A percentile compares a stretch with the other conserved stretches of the same genome.
Conservation (phyloP, 2,113 vertebrate genomes). For the Syngnathus scovelli region DNA sequence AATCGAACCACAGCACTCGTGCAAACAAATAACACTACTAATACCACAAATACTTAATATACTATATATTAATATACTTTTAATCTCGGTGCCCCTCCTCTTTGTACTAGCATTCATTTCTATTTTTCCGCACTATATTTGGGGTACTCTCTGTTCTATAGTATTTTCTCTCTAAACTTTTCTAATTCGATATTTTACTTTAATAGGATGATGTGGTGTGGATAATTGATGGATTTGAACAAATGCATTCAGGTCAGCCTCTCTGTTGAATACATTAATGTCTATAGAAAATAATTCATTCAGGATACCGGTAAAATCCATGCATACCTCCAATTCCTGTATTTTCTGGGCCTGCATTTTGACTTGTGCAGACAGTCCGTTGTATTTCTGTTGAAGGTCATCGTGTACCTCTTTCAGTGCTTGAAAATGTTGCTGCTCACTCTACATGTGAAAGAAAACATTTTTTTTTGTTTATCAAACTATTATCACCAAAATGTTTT, state of each 20-base stretch:
- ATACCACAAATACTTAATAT: too few species aligned
- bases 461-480: slow-evolving; percentile 60
- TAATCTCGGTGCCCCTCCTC: too few species aligned
- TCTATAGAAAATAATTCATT: neutral
- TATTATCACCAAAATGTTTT: neutral
- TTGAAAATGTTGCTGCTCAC: slow-evolving; percentile 65
- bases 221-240: too few species aligned
- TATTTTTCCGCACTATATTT: too few species aligned
- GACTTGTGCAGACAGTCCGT: slow-evolving; percentile 42
- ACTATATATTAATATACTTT: too few species aligned
- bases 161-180: too few species aligned
- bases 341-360: slow-evolving; percentile 42
- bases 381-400: slow-evolving; percentile 56
- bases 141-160: too few species aligned
- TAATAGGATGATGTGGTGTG: neutral
- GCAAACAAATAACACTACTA: too few species aligned
- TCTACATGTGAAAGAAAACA: slow-evolving; percentile 57
- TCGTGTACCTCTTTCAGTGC: slow-evolving; percentile 59
- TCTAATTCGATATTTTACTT: neutral
- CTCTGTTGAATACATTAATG: neutral
- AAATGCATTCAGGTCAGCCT: neutral
- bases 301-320: neutral
- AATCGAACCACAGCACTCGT: too few species aligned
- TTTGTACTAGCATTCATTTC: too few species aligned
- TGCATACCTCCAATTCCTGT: slow-evolving; percentile 57